A percentile compares a stretch with the other conserved stretches of the same genome.
These are phyloP conservation scores for Scaptomyza polygonia DNA, from an alignment of 2,888 invertebrate genomes.

Conservation along the genomic window DNA sequence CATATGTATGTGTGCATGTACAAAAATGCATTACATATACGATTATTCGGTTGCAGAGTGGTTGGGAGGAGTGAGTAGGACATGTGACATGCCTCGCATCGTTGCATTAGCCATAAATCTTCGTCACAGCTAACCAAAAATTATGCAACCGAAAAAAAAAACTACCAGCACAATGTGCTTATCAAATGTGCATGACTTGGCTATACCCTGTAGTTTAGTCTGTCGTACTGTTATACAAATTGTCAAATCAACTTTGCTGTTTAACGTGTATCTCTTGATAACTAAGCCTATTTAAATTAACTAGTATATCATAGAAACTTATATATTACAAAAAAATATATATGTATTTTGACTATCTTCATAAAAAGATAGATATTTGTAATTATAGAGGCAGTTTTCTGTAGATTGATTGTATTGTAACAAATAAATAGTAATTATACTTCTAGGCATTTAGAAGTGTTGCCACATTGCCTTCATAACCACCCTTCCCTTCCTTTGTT, in stretches of 20 bases:
- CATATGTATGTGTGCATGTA: neutral
- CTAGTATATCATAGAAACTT: too few relatives aligned
- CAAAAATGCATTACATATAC: neutral
- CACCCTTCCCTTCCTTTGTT: neutral
- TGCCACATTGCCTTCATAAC: neutral
- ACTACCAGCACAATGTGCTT: neutral
- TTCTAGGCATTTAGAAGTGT: neutral
- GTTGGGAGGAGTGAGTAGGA: neutral
- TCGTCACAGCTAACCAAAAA: slow-evolving; percentile 55
- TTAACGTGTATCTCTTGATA: too few relatives aligned
- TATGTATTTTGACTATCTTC: too few relatives aligned
- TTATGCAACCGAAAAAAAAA: slow-evolving; percentile 34
- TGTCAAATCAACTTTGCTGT: too few relatives aligned
- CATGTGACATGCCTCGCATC: slow-evolving; percentile 49
- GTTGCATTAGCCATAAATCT: slow-evolving; percentile 65
- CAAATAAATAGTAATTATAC: neutral
- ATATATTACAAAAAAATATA: too few relatives aligned
- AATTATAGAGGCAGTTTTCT: too few relatives aligned
- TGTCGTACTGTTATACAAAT: neutral
- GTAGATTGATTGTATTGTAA: too few relatives aligned
- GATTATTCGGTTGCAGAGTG: neutral
- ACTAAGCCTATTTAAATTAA: too few relatives aligned
- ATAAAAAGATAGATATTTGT: too few relatives aligned
- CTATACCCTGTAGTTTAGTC: neutral
- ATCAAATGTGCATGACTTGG: neutral